These are phyloP conservation scores for Euglossa dilemma DNA, from an alignment of 1,140 invertebrate genomes.

Conservation along the genomic window DNA sequence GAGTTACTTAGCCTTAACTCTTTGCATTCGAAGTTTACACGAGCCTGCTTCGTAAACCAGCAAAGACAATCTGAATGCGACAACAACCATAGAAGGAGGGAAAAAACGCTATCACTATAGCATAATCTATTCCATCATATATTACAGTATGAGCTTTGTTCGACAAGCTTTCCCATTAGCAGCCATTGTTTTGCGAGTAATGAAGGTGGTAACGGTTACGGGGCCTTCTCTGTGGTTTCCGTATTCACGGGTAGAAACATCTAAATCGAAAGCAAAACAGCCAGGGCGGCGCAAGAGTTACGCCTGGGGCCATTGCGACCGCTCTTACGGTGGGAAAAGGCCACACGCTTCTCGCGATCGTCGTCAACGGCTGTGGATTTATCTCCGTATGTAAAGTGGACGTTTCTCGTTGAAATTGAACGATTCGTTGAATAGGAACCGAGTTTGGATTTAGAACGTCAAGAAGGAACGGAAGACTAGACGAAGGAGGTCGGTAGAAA, in stretches of 20 bases:
- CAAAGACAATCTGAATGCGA: no score
- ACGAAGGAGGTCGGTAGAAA: no score
- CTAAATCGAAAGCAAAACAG: slow-evolving; percentile 21
- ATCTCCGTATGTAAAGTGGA: not conserved
- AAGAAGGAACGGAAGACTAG: no score
- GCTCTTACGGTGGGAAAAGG: not conserved
- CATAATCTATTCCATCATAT: not conserved
- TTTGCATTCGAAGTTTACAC: no score
- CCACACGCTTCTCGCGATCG: not conserved
- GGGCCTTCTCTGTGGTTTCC: not conserved
- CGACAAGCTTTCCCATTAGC: not conserved
- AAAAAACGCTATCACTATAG: no score
- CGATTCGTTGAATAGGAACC: not conserved
- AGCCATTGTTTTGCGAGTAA: not conserved
- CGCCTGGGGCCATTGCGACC: not conserved
- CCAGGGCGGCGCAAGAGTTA: not conserved
- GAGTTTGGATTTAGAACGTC: no score
- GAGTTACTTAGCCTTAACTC: no score
- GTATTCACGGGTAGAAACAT: not conserved
- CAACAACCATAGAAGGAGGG: no score
- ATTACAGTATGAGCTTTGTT: not conserved
- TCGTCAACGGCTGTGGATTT: not conserved
- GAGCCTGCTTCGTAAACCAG: no score
- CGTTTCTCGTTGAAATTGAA: not conserved
- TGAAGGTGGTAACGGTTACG: not conserved